A percentile compares a stretch with the other conserved stretches of the same genome.
phyloP scores from a whole-genome alignment of 2,113 vertebrate species.

The Serilophus lunatus region DNA sequence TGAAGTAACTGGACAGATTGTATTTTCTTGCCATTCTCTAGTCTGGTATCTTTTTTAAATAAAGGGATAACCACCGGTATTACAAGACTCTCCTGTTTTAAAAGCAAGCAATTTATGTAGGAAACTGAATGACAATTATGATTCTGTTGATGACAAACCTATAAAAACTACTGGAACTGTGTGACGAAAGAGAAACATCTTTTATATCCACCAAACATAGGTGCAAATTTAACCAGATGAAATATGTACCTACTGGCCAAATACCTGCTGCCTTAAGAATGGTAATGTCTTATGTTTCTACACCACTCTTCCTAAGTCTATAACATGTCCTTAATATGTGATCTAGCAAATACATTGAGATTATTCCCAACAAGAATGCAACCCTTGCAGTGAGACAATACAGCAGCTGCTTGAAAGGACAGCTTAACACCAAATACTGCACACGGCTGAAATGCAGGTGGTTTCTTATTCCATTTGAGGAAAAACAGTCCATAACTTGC shows the following conservation, averaged over 20 bases:
- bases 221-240: not conserved
- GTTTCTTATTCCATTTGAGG: not conserved
- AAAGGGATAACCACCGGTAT: not conserved
- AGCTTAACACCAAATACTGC: not conserved
- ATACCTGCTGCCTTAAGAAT: not conserved
- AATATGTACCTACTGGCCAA: not conserved
- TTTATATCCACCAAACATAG: not conserved
- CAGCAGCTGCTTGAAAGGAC: not conserved
- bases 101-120: not conserved
- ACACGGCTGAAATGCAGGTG: not conserved
- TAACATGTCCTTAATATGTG: not conserved
- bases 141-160: not conserved
- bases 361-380: not conserved
- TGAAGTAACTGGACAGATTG: not conserved
- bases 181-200: not conserved
- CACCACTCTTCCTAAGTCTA: not conserved
- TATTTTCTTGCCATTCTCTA: not conserved
- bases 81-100: not conserved
- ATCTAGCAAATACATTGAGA: not conserved
- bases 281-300: not conserved
- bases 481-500: not conserved
- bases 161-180: not conserved
- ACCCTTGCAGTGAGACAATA: not conserved
- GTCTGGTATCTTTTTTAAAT: not conserved
- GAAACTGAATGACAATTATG: not conserved